A percentile compares a stretch with the other conserved stretches of the same genome.
phyloP scores from a whole-genome alignment of 2,888 invertebrate genomes.

The Tipula helvola region DNA sequence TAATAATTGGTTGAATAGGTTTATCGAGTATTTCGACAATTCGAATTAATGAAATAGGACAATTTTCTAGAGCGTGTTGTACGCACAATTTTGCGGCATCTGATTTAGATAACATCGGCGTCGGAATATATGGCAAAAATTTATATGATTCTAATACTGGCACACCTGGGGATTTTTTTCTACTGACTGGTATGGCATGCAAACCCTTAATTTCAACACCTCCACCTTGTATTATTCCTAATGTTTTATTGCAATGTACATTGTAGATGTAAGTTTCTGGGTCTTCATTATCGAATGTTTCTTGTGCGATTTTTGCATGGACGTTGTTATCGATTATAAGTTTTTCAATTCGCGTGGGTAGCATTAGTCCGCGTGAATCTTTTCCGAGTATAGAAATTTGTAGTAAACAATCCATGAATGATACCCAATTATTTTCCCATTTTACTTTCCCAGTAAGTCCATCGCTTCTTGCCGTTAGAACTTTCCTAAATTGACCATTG shows the following conservation, averaged over 20 bases:
- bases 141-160: conserved; percentile 65
- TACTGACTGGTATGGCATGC: conserved; percentile 60
- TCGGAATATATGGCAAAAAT: conserved; percentile 52
- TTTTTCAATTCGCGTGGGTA: conserved; percentile 63
- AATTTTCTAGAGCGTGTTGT: conserved; percentile 63
- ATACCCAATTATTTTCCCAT: conserved; percentile 78
- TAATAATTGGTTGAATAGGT: conserved; percentile 39
- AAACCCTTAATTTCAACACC: conserved; percentile 68
- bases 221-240: conserved; percentile 44
- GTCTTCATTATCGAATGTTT: conserved; percentile 24
- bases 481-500: conserved; percentile 28
- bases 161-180: conserved; percentile 50
- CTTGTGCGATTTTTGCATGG: conserved; percentile 29
- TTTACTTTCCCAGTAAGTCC: conserved; percentile 31
- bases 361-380: conserved; percentile 53
- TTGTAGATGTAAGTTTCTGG: not conserved
- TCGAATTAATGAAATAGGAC: conserved; percentile 47
- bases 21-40: conserved; percentile 42
- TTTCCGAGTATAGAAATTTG: conserved; percentile 64
- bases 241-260: conserved; percentile 21
- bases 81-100: conserved; percentile 47
- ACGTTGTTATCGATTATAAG: conserved; percentile 55
- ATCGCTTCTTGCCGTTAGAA: conserved; percentile 27
- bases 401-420: conserved; percentile 83
- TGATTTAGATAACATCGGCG: conserved; percentile 23